Evolutionary conservation across 2,113 vertebrate species (phyloP), one percentile per base, ranked within the genome.

Genomic region (Cochlearius cochlearius): DNA sequence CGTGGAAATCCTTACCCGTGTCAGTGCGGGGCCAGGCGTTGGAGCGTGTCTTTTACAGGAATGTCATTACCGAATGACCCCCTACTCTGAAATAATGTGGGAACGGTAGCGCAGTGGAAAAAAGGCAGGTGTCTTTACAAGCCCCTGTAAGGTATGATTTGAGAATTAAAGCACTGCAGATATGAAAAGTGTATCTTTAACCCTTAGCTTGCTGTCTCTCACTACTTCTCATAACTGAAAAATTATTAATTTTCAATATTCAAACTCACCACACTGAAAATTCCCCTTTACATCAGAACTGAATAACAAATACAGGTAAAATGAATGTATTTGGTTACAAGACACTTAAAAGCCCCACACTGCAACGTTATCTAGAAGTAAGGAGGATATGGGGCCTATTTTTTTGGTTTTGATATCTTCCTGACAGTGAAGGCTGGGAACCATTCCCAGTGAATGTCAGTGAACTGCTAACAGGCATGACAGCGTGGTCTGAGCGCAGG

Each of bases 61-160:
- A 15, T 8, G 41, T 8, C 36, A 12, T 23, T 23, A 7, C 79
- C 4, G 39, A 72, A 5, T 7, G 13, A 5, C 34, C 20, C 29
- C 19, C 1, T 4, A 4, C 86, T 62, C 62, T 47, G 38, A 18
- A 68, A 27, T 4, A 1, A 3, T 0, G 0, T 16, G 66, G 55
- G 34, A 66, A 43, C 25, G 32, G 50, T 30, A 38, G 59, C 14
- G 27, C 0, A 17, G 9, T 58, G 50, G 86, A 11, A 30, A 52
- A 66, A 36, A 49, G 47, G 45, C 39, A 60, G 29, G 29, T 9
- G 16, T 5, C 49, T 23, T 30, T 69, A 39, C 30, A 53, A 59
- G 26, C 19, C 14, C 53, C 20, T 43, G 17, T 20, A 32, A 83
- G 39, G 59, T 23, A 26, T 0, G 7, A 36, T 26, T 12, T 62